Evolutionary conservation across 2,797 vertebrate genomes (phyloP).

Genomic region (Pristis pectinata): DNA sequence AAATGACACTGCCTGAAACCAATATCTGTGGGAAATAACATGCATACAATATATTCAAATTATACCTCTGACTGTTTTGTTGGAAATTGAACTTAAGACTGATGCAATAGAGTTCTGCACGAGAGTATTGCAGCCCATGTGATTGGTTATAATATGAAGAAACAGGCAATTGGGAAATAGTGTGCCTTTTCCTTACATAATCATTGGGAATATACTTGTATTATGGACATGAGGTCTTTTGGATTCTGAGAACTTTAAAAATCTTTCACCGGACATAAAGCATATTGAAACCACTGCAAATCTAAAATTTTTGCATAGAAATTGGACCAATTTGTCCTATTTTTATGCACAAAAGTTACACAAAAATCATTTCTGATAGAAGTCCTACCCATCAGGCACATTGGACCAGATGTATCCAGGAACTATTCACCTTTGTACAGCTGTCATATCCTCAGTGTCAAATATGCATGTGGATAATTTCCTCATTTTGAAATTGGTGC

Average conservation of each 20-base stretch:
- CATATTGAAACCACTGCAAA: not conserved
- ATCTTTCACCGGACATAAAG: not conserved
- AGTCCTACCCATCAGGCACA: no score
- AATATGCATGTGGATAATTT: no score
- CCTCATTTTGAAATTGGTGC: no score
- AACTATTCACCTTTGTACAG: no score
- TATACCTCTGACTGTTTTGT: not conserved
- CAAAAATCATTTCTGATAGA: no score
- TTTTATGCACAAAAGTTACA: no score
- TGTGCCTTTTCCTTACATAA: not conserved
- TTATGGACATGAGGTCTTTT: not conserved
- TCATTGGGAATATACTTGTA: not conserved
- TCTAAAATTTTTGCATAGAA: not conserved
- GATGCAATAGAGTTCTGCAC: not conserved
- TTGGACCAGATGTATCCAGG: no score
- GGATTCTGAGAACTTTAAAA: not conserved
- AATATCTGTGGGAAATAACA: not conserved
- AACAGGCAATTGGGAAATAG: not conserved
- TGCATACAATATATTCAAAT: not conserved
- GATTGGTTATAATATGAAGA: not conserved
- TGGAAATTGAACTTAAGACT: not conserved
- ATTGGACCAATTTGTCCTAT: no score
- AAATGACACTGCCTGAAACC: not conserved
- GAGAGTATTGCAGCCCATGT: not conserved
- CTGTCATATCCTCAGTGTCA: no score